These are phyloP conservation scores for Galerucella nymphaeae DNA, from an alignment of 2,888 invertebrate species.

Conservation along the genomic window DNA sequence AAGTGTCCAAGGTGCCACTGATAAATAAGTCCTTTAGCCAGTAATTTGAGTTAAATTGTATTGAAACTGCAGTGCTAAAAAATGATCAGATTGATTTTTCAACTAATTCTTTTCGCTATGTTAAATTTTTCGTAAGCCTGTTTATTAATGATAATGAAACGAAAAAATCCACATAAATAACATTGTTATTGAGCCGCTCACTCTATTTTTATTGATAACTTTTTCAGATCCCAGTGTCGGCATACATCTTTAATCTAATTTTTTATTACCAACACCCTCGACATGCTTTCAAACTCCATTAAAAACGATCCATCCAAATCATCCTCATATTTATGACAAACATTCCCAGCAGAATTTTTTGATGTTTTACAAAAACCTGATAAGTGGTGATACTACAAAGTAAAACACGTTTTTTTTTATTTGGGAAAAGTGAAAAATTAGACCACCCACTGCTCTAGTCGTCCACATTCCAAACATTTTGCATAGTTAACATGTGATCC, in stretches of 20 bases:
- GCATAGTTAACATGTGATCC: slow-evolving; percentile 42
- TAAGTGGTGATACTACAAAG: slow-evolving; percentile 31
- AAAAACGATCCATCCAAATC: slow-evolving; percentile 25
- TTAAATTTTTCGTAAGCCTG: too few species aligned
- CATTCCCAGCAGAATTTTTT: slow-evolving; percentile 27
- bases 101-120: too few species aligned
- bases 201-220: not conserved
- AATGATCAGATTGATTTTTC: too few species aligned
- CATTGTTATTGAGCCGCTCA: not conserved
- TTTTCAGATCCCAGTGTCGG: slow-evolving; percentile 18
- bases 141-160: too few species aligned
- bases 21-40: too few species aligned
- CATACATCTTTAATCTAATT: slow-evolving; percentile 24
- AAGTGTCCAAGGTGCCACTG: too few species aligned
- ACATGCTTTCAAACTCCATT: slow-evolving; percentile 24
- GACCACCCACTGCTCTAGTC: slow-evolving; percentile 46
- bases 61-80: too few species aligned
- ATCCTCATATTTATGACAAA: slow-evolving; percentile 30
- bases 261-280: slow-evolving; percentile 21
- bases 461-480: slow-evolving; percentile 39
- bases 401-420: slow-evolving; percentile 27
- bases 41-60: too few species aligned
- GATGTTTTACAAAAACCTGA: slow-evolving; percentile 20
- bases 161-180: too few species aligned
- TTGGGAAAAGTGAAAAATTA: slow-evolving; percentile 42